These are phyloP conservation scores for Neodiprion pinetum DNA, from an alignment of 1,140 invertebrate genomes.

Conservation along the genomic window DNA sequence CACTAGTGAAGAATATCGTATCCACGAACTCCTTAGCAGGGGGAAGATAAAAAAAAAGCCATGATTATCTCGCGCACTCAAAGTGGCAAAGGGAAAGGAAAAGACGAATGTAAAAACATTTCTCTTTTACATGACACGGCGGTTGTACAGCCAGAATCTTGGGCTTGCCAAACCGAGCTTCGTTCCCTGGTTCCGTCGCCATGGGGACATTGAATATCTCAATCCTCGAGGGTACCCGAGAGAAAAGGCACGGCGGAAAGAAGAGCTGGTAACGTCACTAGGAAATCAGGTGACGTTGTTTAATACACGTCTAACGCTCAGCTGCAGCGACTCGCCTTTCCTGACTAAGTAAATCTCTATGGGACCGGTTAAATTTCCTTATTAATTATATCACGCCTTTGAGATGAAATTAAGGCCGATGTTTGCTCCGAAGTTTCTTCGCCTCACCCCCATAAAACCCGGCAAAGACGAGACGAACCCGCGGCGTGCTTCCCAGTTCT, in stretches of 20 bases:
- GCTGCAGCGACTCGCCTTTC: too few relatives aligned
- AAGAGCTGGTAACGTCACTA: not conserved
- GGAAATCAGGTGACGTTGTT: not conserved
- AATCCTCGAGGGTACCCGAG: not conserved
- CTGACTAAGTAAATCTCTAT: not conserved
- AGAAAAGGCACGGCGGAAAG: not conserved
- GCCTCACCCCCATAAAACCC: too few relatives aligned
- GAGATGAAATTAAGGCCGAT: not conserved
- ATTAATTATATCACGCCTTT: constrained; percentile 1
- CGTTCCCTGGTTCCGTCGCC: not conserved
- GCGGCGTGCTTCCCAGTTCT: too few relatives aligned
- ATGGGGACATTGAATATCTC: not conserved
- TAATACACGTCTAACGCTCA: not conserved
- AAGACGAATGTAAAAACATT: too few relatives aligned
- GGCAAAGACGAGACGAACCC: too few relatives aligned
- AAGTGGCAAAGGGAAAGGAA: too few relatives aligned
- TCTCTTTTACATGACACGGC: too few relatives aligned
- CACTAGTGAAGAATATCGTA: too few relatives aligned
- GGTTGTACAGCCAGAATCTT: too few relatives aligned
- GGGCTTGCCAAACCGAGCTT: not conserved
- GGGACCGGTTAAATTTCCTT: not conserved
- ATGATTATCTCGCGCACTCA: too few relatives aligned
- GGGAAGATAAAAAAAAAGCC: too few relatives aligned
- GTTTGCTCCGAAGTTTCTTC: not conserved
- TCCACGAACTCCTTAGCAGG: too few relatives aligned